Evolutionary conservation across 2,888 invertebrate genomes (phyloP).

Genomic region (Hyposoter didymator): DNA sequence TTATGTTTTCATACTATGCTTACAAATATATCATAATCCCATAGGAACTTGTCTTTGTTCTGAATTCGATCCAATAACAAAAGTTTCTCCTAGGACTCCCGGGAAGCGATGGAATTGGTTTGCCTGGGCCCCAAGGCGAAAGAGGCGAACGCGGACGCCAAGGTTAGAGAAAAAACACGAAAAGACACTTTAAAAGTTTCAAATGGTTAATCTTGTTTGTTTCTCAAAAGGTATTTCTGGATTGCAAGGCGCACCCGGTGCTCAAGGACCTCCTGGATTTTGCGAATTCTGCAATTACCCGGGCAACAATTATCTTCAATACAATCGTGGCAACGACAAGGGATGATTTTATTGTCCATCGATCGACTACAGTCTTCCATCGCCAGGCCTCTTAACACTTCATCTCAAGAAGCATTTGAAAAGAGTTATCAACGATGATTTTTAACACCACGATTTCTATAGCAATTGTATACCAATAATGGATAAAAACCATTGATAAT

Average conservation of each 20-base stretch:
- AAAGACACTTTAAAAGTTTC: conserved; percentile 7
- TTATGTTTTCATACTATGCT: no score
- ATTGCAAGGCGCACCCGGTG: conserved; percentile 87
- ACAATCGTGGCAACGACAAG: conserved; percentile 86
- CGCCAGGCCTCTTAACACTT: neutral
- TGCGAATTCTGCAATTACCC: conserved; percentile 88
- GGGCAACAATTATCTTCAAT: conserved; percentile 86
- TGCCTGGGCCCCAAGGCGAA: conserved; percentile 90
- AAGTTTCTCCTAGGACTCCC: conserved; percentile 85
- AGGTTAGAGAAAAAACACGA: conserved; percentile 84
- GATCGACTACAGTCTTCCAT: neutral
- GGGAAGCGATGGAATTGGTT: conserved; percentile 88
- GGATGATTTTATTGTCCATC: conserved; percentile 79
- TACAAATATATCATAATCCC: no score
- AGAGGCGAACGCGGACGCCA: conserved; percentile 91
- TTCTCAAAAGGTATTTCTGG: conserved; percentile 81
- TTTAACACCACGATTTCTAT: neutral
- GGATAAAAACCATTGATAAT: neutral
- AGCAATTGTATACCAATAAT: conserved; percentile 7
- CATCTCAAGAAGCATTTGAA: neutral
- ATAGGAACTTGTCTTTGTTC: no score
- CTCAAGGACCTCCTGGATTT: conserved; percentile 88
- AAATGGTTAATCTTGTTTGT: conserved; percentile 28
- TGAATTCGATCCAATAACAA: neutral
- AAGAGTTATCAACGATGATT: neutral